Percentiles rank a stretch among this genome's conserved stretches.
These are phyloP conservation scores for Polyploca ridens DNA, from an alignment of 2,888 invertebrate species.

Conservation along the genomic window DNA sequence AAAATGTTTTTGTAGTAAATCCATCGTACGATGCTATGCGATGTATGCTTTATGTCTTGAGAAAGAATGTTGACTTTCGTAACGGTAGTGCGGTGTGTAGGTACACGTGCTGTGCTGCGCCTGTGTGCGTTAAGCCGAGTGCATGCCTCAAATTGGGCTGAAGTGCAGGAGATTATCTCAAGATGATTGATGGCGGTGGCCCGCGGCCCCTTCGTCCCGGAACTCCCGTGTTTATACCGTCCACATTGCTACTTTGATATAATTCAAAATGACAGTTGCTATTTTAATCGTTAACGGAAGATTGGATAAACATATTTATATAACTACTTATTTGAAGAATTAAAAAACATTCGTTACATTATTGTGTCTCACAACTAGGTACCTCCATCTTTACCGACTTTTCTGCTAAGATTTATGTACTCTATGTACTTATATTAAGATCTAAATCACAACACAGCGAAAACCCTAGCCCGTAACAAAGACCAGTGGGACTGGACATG, in stretches of 20 bases:
- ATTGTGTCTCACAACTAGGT: too few relatives aligned
- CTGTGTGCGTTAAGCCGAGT: slow-evolving; percentile 76
- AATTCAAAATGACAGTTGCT: slow-evolving; percentile 10
- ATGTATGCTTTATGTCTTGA: slow-evolving; percentile 34
- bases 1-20: slow-evolving; percentile 27
- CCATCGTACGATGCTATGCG: slow-evolving; percentile 25
- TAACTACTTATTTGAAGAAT: slow-evolving; percentile 4
- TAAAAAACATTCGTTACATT: not conserved
- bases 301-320: slow-evolving; percentile 6
- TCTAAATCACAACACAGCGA: slow-evolving; percentile 32
- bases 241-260: slow-evolving; percentile 17
- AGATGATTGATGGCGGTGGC: slow-evolving; percentile 85
- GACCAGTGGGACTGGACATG: slow-evolving; percentile 44
- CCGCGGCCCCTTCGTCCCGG: slow-evolving; percentile 33
- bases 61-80: slow-evolving; percentile 26
- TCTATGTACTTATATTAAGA: not conserved
- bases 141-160: slow-evolving; percentile 80
- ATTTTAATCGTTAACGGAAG: slow-evolving; percentile 11
- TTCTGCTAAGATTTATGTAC: not conserved
- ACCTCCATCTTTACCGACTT: not conserved
- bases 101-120: slow-evolving; percentile 21
- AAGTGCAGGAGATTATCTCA: slow-evolving; percentile 87
- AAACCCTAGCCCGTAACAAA: slow-evolving; percentile 53
- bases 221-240: slow-evolving; percentile 21
- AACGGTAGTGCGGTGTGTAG: slow-evolving; percentile 15